Base-by-base conservation (phyloP, 2,797 vertebrate species). In the Halcyon smyrnensis region DNA sequence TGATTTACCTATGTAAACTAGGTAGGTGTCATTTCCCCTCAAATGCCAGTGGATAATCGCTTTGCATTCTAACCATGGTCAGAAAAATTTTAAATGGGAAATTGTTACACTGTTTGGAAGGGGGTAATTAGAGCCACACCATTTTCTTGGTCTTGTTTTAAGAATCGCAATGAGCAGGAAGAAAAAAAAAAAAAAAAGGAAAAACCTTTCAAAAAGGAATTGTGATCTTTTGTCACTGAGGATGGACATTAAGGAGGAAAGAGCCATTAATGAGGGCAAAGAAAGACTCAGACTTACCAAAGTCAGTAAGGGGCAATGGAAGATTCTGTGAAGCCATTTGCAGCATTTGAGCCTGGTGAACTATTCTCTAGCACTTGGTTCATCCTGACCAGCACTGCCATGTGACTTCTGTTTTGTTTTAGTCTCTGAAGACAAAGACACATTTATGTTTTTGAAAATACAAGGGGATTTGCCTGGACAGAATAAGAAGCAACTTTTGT, bases 331-430 rank as follows among this genome's bases (percentile, higher is more conserved):
- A 74, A 91, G 43, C 48, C 20, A 19, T 15, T 51, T 73, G 46
- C 19, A 92, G 12, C 4, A 7, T 50, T 60, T 90, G 36, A 89
- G 37, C 15, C 12, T 68, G 14, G 4, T 21, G 54, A 67, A 46
- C 25, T 51, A 2, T 74, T 43, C 14, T 21, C 5, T 24, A 60
- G n/a, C 19, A 21, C 15, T 62, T 91, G 10, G 21, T 37, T 87
- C 67, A 36, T 36, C 18, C 15, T 81, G 53, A 28, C 7, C 7
- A 67, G 17, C 60, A 32, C 0, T 2, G 28, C 8, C 1, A 0
- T 1, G 0, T 46, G 73, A 34, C 28, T 86, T 76, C n/a, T 67
- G 11, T 28, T 71, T 62, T 65, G 25, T 56, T 81, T 78, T 51
- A 43, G 48, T 83, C 23, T 43, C 23, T 65, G 50, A 51, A 73